These are phyloP conservation scores for Amphipoea oculea DNA, from an alignment of 2,888 invertebrate species.

Conservation along the genomic window DNA sequence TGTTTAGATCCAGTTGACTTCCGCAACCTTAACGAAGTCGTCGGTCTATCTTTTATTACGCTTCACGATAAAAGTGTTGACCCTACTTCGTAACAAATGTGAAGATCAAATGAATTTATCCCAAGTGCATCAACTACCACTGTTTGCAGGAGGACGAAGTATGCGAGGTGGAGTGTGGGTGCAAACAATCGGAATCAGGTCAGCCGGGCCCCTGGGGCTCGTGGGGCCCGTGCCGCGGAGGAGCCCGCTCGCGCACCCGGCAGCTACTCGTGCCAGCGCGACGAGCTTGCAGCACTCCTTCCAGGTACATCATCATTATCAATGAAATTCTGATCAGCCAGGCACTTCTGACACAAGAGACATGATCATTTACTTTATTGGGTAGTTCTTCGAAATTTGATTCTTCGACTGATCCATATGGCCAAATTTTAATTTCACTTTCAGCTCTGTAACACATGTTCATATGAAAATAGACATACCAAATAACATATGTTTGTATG, in stretches of 20 bases:
- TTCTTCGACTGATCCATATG: too few relatives aligned
- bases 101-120: neutral
- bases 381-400: too few relatives aligned
- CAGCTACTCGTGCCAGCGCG: conserved; percentile 81
- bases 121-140: neutral
- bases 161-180: conserved; percentile 84
- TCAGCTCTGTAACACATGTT: too few relatives aligned
- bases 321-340: neutral
- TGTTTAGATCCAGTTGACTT: neutral
- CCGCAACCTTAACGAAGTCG: neutral
- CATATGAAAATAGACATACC: too few relatives aligned
- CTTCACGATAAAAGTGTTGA: neutral
- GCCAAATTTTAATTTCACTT: too few relatives aligned
- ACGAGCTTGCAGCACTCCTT: conserved; percentile 78
- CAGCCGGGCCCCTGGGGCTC: conserved; percentile 84
- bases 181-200: conserved; percentile 76
- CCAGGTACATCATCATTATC: conserved; percentile 73
- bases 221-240: conserved; percentile 86
- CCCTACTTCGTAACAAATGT: neutral
- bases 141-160: conserved; percentile 80
- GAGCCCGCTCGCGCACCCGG: conserved; percentile 84
- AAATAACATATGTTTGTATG: too few relatives aligned
- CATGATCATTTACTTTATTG: neutral
- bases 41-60: neutral
- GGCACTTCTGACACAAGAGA: neutral